Percentiles rank a stretch among this genome's conserved stretches.
Evolutionary conservation across 1,140 invertebrate genomes (phyloP).

Genomic region (Plodia interpunctella): DNA sequence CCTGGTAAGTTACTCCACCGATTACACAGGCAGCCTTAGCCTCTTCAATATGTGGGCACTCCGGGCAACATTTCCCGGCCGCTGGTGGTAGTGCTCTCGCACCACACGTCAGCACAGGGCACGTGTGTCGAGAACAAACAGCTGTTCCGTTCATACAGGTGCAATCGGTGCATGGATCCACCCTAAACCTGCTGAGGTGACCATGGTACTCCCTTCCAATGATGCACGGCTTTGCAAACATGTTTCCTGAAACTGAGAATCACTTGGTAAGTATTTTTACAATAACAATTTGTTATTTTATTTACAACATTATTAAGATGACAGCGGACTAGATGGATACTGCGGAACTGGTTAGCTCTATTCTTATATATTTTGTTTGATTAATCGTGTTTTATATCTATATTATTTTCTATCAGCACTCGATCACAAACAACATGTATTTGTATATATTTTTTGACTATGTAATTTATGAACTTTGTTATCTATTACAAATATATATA

Average conservation of each 20-base stretch:
- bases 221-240: slow-evolving; percentile 81
- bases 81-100: slow-evolving; percentile 80
- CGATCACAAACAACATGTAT: no score
- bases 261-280: not conserved
- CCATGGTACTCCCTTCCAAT: slow-evolving; percentile 82
- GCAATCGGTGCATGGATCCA: slow-evolving; percentile 91
- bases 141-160: slow-evolving; percentile 87
- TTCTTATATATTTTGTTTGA: no score
- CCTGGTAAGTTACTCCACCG: slow-evolving; percentile 81
- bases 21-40: slow-evolving; percentile 81
- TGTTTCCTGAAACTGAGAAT: slow-evolving; percentile 63
- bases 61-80: slow-evolving; percentile 87
- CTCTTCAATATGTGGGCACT: slow-evolving; percentile 81
- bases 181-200: slow-evolving; percentile 78
- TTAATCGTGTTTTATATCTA: no score
- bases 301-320: no score
- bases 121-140: slow-evolving; percentile 86
- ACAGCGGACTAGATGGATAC: no score
- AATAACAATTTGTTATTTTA: no score
- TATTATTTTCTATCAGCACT: no score
- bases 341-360: no score
- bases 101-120: slow-evolving; percentile 89
- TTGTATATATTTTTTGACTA: no score
- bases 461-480: no score
- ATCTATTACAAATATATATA: no score